A percentile compares a stretch with the other conserved stretches of the same genome.
Conservation (phyloP, 2,888 invertebrate genomes). For the Stenoptilia bipunctidactyla region DNA sequence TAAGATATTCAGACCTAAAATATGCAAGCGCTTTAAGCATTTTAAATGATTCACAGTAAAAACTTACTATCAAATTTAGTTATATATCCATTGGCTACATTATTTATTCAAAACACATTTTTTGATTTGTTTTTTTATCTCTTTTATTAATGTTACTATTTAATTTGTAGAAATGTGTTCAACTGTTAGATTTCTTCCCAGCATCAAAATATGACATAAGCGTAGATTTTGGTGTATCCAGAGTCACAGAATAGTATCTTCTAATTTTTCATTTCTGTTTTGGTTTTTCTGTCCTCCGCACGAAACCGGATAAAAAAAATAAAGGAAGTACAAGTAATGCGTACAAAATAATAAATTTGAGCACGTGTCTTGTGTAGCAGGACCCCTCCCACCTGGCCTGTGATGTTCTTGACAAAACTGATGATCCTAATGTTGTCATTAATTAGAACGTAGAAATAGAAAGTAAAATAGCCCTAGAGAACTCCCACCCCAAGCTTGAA, state of each 20-base stretch:
- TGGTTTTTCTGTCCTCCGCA: constrained; percentile 61
- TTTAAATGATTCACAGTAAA: no score
- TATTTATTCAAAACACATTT: no score
- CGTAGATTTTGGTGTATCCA: constrained; percentile 5
- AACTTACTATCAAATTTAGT: no score
- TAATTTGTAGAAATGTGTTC: not conserved
- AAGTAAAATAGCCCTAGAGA: not conserved
- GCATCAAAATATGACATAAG: constrained; percentile 10
- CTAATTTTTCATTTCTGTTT: constrained; percentile 52
- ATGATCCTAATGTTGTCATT: constrained; percentile 48
- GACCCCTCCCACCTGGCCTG: constrained; percentile 53
- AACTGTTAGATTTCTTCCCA: not conserved
- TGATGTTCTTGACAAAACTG: constrained; percentile 23
- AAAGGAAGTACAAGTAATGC: constrained; percentile 70
- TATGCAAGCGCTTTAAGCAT: no score
- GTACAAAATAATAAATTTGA: constrained; percentile 57
- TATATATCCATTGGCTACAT: no score
- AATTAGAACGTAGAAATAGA: constrained; percentile 40
- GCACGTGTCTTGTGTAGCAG: constrained; percentile 67
- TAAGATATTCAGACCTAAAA: no score
- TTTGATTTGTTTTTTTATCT: no score
- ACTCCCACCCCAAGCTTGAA: constrained; percentile 24
- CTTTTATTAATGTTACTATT: no score
- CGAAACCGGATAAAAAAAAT: constrained; percentile 45
- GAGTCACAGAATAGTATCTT: constrained; percentile 23